A percentile compares a stretch with the other conserved stretches of the same genome.
These are phyloP conservation scores for Podabrus alpinus DNA, from an alignment of 2,888 invertebrate species.

Conservation along the genomic window DNA sequence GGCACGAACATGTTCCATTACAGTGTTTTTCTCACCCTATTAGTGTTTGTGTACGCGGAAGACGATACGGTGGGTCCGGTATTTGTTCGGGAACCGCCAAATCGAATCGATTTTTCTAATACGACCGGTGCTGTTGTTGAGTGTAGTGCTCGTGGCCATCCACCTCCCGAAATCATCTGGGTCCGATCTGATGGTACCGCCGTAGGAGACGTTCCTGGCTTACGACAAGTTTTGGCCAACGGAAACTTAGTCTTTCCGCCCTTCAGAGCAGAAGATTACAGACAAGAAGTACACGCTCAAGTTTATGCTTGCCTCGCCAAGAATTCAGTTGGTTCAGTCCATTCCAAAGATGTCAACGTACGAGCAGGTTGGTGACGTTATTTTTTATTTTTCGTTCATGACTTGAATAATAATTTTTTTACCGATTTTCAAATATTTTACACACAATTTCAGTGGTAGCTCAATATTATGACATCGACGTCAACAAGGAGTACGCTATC, in stretches of 20 bases:
- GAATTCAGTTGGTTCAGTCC: conserved; percentile 87
- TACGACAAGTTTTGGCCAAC: conserved; percentile 77
- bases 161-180: conserved; percentile 92
- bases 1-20: conserved; percentile 10
- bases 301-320: conserved; percentile 90
- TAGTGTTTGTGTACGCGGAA: conserved; percentile 34
- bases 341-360: conserved; percentile 91
- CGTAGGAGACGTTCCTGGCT: conserved; percentile 84
- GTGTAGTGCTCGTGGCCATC: conserved; percentile 89
- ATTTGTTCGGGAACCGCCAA: conserved; percentile 89
- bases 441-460: conserved; percentile 66
- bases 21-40: conserved; percentile 11
- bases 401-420: not conserved
- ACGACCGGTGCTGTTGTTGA: conserved; percentile 91
- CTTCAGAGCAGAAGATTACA: conserved; percentile 90
- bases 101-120: conserved; percentile 91
- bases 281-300: conserved; percentile 93
- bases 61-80: conserved; percentile 72
- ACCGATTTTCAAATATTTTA: conserved; percentile 14
- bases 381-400: not conserved
- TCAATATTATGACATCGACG: conserved; percentile 81
- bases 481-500: conserved; percentile 88
- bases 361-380: conserved; percentile 82
- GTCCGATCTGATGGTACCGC: conserved; percentile 88
- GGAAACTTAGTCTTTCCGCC: conserved; percentile 93